These are phyloP conservation scores for Ophonus ardosiacus DNA, from an alignment of 2,888 invertebrate genomes.

Conservation along the genomic window DNA sequence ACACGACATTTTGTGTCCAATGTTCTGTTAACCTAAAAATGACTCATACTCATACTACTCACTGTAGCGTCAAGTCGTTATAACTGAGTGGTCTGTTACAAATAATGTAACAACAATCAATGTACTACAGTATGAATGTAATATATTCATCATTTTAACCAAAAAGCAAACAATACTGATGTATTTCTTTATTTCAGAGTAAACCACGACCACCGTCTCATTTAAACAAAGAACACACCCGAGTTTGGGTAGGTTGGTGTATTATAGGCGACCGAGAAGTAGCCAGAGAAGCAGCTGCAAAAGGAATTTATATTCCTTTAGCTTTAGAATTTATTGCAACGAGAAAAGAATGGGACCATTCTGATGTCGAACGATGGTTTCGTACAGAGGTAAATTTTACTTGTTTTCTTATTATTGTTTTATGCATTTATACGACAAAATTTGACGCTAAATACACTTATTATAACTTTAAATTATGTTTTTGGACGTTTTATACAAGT, in stretches of 20 bases:
- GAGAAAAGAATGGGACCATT: slow-evolving; percentile 78
- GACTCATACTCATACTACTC: no score
- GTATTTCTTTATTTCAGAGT: slow-evolving; percentile 55
- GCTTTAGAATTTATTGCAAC: slow-evolving; percentile 79
- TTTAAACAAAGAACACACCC: slow-evolving; percentile 71
- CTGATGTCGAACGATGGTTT: slow-evolving; percentile 79
- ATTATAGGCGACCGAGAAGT: slow-evolving; percentile 81
- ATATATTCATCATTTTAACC: no score
- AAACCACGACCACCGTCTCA: slow-evolving; percentile 70
- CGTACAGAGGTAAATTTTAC: slow-evolving; percentile 77
- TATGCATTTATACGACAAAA: background rate
- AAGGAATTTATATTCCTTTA: slow-evolving; percentile 81
- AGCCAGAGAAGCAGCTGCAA: slow-evolving; percentile 83
- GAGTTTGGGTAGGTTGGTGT: slow-evolving; percentile 83
- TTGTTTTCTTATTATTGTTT: background rate
- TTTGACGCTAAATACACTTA: no score
- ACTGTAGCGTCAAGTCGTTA: no score
- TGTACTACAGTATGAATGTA: no score
- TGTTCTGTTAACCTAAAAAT: no score
- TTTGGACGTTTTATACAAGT: no score
- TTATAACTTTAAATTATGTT: no score
- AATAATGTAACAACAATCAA: no score
- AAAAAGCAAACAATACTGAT: background rate
- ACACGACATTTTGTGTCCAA: no score
- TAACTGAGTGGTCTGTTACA: no score